phyloP scores from a whole-genome alignment of 2,113 vertebrate species.

The Kryptolebias marmoratus region DNA sequence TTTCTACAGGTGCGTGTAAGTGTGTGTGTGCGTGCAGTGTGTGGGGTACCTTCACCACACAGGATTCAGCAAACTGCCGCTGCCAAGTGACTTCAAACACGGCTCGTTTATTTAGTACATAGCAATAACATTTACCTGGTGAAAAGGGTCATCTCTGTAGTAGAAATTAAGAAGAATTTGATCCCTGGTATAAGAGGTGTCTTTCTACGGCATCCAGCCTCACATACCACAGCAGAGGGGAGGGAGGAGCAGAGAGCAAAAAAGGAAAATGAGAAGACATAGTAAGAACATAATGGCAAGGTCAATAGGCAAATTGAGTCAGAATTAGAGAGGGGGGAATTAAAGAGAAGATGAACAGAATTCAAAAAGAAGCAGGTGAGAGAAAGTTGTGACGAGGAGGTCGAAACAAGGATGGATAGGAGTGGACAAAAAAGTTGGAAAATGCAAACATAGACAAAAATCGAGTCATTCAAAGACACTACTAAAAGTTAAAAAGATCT shows the following conservation, averaged over 20 bases:
- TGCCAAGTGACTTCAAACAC: slow-evolving; percentile 58
- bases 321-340: not conserved
- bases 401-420: not conserved
- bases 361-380: not conserved
- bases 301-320: slow-evolving; percentile 1
- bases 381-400: slow-evolving; percentile 6
- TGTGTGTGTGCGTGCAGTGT: not conserved
- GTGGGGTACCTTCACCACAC: slow-evolving; percentile 50
- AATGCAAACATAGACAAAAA: too few species aligned
- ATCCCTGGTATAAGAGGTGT: slow-evolving; percentile 61
- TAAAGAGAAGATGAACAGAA: not conserved
- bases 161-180: slow-evolving; percentile 56
- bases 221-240: slow-evolving; percentile 13
- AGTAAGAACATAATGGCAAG: not conserved
- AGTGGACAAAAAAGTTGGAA: not conserved
- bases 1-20: slow-evolving; percentile 28
- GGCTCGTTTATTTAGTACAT: slow-evolving; percentile 22
- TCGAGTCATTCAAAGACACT: too few species aligned
- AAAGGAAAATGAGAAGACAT: slow-evolving; percentile 32
- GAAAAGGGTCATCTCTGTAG: slow-evolving; percentile 52
- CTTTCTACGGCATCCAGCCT: slow-evolving; percentile 53
- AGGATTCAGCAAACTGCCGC: slow-evolving; percentile 26
- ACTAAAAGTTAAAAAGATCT: too few species aligned
- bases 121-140: slow-evolving; percentile 60
- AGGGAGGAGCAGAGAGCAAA: slow-evolving; percentile 15